Percentiles rank a stretch among this genome's conserved stretches.
Evolutionary conservation across 53 echinoderm and acorn worm genomes (phyloP).

Genomic region (Zoroaster sp.): DNA sequence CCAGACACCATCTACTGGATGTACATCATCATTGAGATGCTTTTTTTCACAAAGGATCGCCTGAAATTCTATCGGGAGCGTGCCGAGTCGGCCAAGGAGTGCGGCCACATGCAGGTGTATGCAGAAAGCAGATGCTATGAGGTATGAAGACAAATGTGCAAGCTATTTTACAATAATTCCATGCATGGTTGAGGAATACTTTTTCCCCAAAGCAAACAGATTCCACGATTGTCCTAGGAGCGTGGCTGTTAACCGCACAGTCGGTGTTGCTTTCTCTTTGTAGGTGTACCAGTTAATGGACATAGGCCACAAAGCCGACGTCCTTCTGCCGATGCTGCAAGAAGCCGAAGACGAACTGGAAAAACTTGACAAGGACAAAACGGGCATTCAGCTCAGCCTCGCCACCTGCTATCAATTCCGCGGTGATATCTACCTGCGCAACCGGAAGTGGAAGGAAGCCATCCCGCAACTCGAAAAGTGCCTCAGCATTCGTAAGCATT

Average conservation of each 20-base stretch:
- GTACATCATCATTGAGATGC: constrained; percentile 70
- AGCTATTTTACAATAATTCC: no score
- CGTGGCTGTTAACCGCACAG: not conserved
- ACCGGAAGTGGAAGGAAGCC: constrained; percentile 55
- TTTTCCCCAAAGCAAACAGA: no score
- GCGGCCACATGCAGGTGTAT: constrained; percentile 67
- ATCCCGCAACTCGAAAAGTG: constrained; percentile 57
- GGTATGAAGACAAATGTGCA: not conserved
- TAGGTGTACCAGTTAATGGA: constrained; percentile 65
- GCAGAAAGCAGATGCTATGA: constrained; percentile 83
- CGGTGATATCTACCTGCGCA: constrained; percentile 67
- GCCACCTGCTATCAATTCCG: constrained; percentile 76
- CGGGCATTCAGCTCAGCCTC: constrained; percentile 67
- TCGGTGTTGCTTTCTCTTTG: not conserved
- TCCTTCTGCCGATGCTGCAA: constrained; percentile 65
- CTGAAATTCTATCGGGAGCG: constrained; percentile 71
- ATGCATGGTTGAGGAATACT: no score
- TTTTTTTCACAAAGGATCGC: constrained; percentile 73
- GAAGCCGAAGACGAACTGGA: constrained; percentile 66
- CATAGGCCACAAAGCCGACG: constrained; percentile 64
- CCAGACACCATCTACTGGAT: constrained; percentile 62
- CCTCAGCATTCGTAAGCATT: constrained; percentile 58
- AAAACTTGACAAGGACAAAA: constrained; percentile 21
- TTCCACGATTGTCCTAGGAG: not conserved
- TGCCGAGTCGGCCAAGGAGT: constrained; percentile 61